Percentiles rank a stretch among this genome's conserved stretches.
Evolutionary conservation across 2,113 vertebrate species (phyloP).

Genomic region (Heterocephalus glaber): DNA sequence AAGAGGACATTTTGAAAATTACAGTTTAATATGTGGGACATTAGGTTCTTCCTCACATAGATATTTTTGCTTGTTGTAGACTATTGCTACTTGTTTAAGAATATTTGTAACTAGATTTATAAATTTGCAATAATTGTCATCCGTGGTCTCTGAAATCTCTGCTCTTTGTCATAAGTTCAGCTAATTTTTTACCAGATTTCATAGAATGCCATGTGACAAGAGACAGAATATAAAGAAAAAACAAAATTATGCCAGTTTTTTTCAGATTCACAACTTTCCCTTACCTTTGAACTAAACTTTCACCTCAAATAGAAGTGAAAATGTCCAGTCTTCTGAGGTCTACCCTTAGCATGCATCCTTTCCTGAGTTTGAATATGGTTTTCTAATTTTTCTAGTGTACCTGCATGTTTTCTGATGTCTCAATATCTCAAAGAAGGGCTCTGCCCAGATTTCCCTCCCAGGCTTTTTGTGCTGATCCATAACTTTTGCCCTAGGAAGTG

Average conservation of each 20-base stretch:
- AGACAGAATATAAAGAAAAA: neutral
- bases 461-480: neutral
- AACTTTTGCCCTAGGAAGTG: neutral
- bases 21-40: neutral
- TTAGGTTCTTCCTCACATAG: neutral
- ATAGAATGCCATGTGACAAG: neutral
- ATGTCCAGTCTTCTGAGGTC: neutral
- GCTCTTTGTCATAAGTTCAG: neutral
- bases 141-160: neutral
- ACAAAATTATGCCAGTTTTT: neutral
- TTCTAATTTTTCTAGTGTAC: neutral
- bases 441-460: neutral
- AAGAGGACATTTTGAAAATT: neutral
- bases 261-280: neutral
- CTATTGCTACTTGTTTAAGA: neutral
- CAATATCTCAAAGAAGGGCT: neutral
- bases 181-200: neutral
- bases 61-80: neutral
- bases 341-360: neutral
- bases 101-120: neutral
- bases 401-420: neutral
- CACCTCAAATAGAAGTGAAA: neutral
- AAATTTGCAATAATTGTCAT: neutral
- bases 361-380: neutral
- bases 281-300: neutral